Evolutionary conservation across 2,888 invertebrate genomes (phyloP).

Genomic region (Pandemis cinnamomeana): DNA sequence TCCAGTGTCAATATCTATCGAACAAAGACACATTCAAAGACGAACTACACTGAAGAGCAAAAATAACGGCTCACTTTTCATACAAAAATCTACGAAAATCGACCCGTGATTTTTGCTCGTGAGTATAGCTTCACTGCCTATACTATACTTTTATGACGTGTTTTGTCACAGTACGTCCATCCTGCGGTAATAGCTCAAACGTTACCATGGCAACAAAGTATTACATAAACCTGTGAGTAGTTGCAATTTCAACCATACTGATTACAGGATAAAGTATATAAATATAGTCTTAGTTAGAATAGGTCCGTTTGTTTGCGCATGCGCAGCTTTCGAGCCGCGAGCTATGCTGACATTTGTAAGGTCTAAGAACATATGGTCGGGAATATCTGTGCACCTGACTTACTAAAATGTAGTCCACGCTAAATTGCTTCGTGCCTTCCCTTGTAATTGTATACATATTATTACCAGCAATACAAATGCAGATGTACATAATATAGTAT

Average conservation of each 20-base stretch:
- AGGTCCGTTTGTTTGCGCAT: constrained; percentile 22
- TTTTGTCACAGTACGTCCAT: constrained; percentile 35
- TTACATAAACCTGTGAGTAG: not conserved
- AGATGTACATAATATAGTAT: too few relatives aligned
- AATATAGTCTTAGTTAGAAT: constrained; percentile 3
- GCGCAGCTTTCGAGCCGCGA: constrained; percentile 30
- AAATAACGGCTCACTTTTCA: too few relatives aligned
- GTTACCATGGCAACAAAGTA: constrained; percentile 29
- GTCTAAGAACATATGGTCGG: constrained; percentile 1
- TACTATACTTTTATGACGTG: not conserved
- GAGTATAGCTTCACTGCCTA: too few relatives aligned
- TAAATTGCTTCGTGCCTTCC: too few relatives aligned
- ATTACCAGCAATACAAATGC: too few relatives aligned
- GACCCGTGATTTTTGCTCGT: too few relatives aligned
- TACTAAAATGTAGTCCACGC: too few relatives aligned
- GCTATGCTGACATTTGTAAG: constrained; percentile 24
- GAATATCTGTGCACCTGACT: too few relatives aligned
- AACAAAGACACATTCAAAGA: not conserved
- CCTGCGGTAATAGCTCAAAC: constrained; percentile 30
- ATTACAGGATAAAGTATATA: not conserved
- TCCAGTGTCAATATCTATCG: too few relatives aligned
- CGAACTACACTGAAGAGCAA: too few relatives aligned
- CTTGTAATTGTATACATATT: too few relatives aligned
- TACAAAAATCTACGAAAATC: too few relatives aligned
- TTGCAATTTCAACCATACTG: constrained; percentile 3